Evolutionary conservation across 2,888 invertebrate species (phyloP).

Genomic region (Auanema freiburgensis): DNA sequence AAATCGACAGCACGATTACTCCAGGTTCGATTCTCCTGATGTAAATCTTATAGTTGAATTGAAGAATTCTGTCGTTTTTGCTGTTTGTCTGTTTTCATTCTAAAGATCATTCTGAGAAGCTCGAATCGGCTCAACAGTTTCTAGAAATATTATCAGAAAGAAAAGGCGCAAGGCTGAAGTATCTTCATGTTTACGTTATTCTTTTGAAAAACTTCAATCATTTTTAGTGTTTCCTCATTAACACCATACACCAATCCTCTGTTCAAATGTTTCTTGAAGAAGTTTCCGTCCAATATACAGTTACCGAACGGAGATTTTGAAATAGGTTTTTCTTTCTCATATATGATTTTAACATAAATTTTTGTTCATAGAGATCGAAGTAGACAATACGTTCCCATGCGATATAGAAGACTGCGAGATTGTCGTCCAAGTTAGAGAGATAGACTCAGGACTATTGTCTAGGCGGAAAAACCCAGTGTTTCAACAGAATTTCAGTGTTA

Average conservation of each 20-base stretch:
- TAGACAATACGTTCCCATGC: slow-evolving; percentile 3
- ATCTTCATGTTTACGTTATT: too few species aligned
- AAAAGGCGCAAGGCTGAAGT: too few species aligned
- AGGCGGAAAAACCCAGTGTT: slow-evolving; percentile 8
- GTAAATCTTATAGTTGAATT: not conserved
- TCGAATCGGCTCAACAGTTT: too few species aligned
- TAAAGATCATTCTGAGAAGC: too few species aligned
- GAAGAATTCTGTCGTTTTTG: not conserved
- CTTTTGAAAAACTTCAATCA: not conserved
- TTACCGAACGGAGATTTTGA: slow-evolving; percentile 6
- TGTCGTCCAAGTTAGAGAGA: not conserved
- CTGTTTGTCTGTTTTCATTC: not conserved
- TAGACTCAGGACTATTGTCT: slow-evolving; percentile 14
- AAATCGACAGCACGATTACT: not conserved
- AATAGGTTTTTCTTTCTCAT: slow-evolving; percentile 5
- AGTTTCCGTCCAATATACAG: slow-evolving; percentile 6
- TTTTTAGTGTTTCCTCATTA: slow-evolving; percentile 3
- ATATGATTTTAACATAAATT: not conserved
- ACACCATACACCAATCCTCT: slow-evolving; percentile 2
- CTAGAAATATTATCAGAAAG: too few species aligned
- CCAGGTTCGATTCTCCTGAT: not conserved
- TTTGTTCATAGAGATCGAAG: slow-evolving; percentile 6
- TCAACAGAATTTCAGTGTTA: slow-evolving; percentile 15
- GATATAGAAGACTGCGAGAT: not conserved
- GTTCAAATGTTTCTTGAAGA: not conserved